Evolutionary conservation across 2,113 vertebrate genomes (phyloP).

Genomic region (Procapra przewalskii): DNA sequence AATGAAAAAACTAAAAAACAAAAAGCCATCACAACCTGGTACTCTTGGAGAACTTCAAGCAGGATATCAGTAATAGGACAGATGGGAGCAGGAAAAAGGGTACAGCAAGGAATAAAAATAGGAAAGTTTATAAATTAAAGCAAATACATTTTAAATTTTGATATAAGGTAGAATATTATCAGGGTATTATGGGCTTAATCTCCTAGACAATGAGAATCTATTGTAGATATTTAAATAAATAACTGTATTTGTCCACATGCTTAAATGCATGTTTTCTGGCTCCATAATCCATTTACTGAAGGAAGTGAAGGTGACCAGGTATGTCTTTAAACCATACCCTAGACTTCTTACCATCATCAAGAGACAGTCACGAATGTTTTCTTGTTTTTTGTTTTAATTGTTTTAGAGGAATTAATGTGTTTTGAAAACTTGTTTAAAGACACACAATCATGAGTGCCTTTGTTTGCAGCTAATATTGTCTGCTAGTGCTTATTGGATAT

Average conservation of each 20-base stretch:
- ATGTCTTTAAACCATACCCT: neutral
- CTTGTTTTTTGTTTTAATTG: neutral
- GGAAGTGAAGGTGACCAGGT: neutral
- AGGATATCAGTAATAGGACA: neutral
- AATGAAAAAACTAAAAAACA: neutral
- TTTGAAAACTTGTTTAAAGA: constrained; percentile 6
- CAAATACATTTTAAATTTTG: neutral
- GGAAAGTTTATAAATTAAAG: neutral
- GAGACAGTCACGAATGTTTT: neutral
- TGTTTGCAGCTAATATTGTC: neutral
- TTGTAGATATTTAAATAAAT: neutral
- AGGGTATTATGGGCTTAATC: neutral
- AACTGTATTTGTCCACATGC: neutral
- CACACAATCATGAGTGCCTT: neutral
- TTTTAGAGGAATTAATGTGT: neutral
- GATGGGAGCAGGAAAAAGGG: neutral
- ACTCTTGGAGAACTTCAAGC: neutral
- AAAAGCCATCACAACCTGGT: neutral
- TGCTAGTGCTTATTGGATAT: neutral
- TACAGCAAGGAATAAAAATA: neutral
- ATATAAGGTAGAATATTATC: neutral
- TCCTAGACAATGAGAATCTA: neutral
- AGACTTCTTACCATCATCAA: neutral
- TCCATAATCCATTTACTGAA: neutral
- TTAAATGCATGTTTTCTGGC: neutral